A percentile compares a stretch with the other conserved stretches of the same genome.
phyloP scores from a whole-genome alignment of 2,113 vertebrate genomes.

The Lophura nycthemera region DNA sequence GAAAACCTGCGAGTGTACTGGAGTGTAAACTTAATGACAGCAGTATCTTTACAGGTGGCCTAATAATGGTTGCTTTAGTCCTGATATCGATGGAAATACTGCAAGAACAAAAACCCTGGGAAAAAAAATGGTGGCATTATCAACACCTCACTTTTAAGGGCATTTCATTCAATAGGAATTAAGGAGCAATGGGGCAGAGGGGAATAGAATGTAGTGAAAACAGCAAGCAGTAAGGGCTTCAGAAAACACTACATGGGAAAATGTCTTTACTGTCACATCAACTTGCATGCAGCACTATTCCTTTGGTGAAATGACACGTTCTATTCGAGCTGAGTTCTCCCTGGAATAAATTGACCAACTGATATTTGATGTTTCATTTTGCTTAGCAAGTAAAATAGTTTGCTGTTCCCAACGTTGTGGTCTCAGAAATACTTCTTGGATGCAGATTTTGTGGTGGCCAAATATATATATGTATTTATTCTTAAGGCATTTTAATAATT shows the following conservation, averaged over 20 bases:
- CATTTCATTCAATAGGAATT: neutral
- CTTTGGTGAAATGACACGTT: neutral
- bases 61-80: rapidly evolving
- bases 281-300: neutral
- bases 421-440: neutral
- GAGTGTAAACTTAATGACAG: neutral
- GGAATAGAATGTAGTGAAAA: neutral
- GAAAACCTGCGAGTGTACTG: neutral
- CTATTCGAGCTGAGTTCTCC: neutral
- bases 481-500: neutral
- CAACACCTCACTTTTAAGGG: neutral
- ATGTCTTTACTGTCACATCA: neutral
- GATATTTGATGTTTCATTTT: neutral
- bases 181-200: neutral
- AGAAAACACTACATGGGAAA: neutral
- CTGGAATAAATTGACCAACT: neutral
- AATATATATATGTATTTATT: neutral
- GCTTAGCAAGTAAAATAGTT: neutral
- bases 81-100: neutral
- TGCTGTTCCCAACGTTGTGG: neutral
- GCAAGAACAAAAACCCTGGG: neutral
- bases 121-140: neutral
- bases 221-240: neutral
- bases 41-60: neutral
- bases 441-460: neutral